Percentiles rank a stretch among this genome's conserved stretches.
Evolutionary conservation across 2,797 vertebrate genomes (phyloP).

Genomic region (Chanos chanos): DNA sequence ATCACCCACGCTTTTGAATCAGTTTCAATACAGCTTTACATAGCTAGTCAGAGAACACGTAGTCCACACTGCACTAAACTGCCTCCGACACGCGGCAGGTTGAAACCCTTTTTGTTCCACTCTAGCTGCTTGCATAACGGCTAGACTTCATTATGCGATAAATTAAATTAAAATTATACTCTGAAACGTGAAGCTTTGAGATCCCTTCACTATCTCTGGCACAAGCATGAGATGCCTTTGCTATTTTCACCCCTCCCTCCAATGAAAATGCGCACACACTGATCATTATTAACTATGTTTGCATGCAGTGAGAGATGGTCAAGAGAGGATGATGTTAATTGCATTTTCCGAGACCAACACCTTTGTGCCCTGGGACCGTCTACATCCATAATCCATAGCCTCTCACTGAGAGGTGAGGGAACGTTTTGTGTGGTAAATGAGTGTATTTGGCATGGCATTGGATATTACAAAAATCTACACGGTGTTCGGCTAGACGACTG

Average conservation of each 20-base stretch:
- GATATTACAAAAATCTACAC: constrained; percentile 34
- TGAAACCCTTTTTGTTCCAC: too few species aligned
- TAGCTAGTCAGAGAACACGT: too few species aligned
- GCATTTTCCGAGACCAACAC: constrained; percentile 25
- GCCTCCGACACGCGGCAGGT: too few species aligned
- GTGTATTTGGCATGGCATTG: constrained; percentile 38
- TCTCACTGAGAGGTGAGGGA: not conserved
- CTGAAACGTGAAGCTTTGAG: constrained; percentile 9
- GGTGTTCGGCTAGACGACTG: constrained; percentile 30
- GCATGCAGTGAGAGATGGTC: constrained; percentile 10
- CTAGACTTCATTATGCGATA: constrained; percentile 36
- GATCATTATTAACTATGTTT: constrained; percentile 31
- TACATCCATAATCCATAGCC: not conserved
- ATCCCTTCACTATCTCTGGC: not conserved
- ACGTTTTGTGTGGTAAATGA: constrained; percentile 22
- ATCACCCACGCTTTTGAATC: too few species aligned
- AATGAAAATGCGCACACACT: constrained; percentile 37
- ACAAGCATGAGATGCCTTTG: constrained; percentile 16
- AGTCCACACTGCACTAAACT: too few species aligned
- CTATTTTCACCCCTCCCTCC: constrained; percentile 21
- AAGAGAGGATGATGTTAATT: constrained; percentile 21
- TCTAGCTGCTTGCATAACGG: constrained; percentile 29
- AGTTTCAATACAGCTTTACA: too few species aligned
- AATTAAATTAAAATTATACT: constrained; percentile 36
- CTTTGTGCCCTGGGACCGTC: constrained; percentile 27